Percentiles rank a stretch among this genome's conserved stretches.
phyloP scores from a whole-genome alignment of 2,797 vertebrate species.

The Lacerta bilineata region DNA sequence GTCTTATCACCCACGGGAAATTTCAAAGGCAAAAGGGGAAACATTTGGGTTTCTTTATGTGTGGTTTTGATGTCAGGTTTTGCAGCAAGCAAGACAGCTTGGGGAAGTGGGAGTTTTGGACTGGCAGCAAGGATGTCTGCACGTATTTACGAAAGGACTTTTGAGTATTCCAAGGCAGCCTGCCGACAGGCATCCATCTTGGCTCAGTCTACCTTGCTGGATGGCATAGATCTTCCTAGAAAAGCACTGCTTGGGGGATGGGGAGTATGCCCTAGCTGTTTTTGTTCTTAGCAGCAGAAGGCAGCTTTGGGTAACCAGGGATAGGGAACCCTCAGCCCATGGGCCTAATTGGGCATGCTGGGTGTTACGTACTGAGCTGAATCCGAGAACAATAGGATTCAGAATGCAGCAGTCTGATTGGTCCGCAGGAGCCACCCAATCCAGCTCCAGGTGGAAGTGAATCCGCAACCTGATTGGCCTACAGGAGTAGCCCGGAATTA shows the following conservation, averaged over 20 bases:
- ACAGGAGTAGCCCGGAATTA: too few relatives aligned
- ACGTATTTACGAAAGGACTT: not conserved
- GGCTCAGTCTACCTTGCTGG: not conserved
- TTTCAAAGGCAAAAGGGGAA: not conserved
- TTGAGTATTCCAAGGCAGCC: not conserved
- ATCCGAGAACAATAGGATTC: too few relatives aligned
- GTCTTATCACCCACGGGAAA: fast-evolving
- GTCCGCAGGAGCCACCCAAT: too few relatives aligned
- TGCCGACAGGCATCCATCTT: not conserved
- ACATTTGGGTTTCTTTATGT: not conserved
- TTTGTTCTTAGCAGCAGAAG: not conserved
- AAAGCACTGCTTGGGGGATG: not conserved
- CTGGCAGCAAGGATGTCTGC: not conserved
- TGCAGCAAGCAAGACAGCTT: not conserved
- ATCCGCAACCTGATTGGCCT: too few relatives aligned
- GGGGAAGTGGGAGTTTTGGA: not conserved
- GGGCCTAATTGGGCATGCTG: too few relatives aligned
- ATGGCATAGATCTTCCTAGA: not conserved
- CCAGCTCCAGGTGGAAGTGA: too few relatives aligned
- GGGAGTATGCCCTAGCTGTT: not conserved
- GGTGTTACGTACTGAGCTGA: too few relatives aligned
- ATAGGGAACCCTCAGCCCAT: not conserved
- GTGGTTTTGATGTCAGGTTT: fast-evolving
- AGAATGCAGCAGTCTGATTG: too few relatives aligned
- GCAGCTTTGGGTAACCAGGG: not conserved